Conservation (phyloP, 1,140 invertebrate species). For the Drosophila asahinai region DNA sequence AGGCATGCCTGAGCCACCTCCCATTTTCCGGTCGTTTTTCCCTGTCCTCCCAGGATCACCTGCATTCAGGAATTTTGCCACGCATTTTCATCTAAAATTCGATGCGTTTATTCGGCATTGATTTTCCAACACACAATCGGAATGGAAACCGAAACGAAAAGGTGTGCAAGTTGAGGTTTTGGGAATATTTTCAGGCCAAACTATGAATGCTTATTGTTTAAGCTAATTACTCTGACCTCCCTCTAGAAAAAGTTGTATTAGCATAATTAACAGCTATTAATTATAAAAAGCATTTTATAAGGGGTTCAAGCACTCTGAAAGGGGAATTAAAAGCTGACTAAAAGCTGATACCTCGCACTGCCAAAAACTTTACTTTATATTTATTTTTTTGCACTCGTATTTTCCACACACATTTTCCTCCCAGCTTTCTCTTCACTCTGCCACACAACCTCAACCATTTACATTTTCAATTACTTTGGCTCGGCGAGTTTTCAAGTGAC, state of each 20-base stretch:
- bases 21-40: conserved; percentile 1
- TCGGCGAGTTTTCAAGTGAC: conserved; percentile 58
- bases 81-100: conserved; percentile 23
- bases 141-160: neutral
- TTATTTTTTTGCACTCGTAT: conserved; percentile 9
- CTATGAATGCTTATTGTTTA: conserved; percentile 14
- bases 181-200: neutral
- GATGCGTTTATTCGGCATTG: conserved; percentile 39
- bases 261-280: conserved; percentile 65
- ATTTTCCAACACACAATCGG: conserved; percentile 33
- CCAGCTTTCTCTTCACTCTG: neutral
- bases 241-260: conserved; percentile 36
- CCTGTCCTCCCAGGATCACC: conserved; percentile 18
- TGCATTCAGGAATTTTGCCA: conserved; percentile 27
- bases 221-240: conserved; percentile 49
- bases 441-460: conserved; percentile 61
- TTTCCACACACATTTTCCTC: conserved; percentile 10
- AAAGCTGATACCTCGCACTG: neutral
- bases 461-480: conserved; percentile 80
- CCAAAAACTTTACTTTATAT: conserved; percentile 14
- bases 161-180: neutral
- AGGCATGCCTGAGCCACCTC: neutral
- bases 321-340: neutral
- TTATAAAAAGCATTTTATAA: conserved; percentile 57
- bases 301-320: neutral